Evolutionary conservation across 2,888 invertebrate species (phyloP).

Genomic region (Tetramorium bicarinatum): DNA sequence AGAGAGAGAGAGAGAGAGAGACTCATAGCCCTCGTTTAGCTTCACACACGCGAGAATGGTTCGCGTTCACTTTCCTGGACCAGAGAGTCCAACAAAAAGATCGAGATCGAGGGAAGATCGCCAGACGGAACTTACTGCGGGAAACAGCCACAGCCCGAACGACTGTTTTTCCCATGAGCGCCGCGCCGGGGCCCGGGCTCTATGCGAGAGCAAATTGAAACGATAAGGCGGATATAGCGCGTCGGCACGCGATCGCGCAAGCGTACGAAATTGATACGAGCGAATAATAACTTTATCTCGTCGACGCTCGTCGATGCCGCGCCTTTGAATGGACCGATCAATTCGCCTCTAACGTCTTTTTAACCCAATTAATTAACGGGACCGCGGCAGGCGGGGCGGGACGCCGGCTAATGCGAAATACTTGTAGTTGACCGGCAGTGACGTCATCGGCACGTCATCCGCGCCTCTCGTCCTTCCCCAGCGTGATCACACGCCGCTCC

Average conservation of each 20-base stretch:
- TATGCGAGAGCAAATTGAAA: slow-evolving; percentile 65
- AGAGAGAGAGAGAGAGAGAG: background rate
- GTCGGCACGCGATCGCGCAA: slow-evolving; percentile 74
- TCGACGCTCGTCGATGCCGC: slow-evolving; percentile 40
- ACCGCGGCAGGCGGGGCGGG: slow-evolving; percentile 29
- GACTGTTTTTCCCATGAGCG: slow-evolving; percentile 71
- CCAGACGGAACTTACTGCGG: slow-evolving; percentile 61
- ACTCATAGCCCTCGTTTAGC: slow-evolving; percentile 32
- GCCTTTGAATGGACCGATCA: slow-evolving; percentile 78
- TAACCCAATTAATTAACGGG: slow-evolving; percentile 85
- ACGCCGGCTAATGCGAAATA: slow-evolving; percentile 84
- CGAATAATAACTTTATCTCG: slow-evolving; percentile 80
- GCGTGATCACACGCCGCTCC: slow-evolving; percentile 66
- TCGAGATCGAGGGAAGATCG: slow-evolving; percentile 3
- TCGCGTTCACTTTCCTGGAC: slow-evolving; percentile 28
- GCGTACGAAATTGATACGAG: slow-evolving; percentile 73
- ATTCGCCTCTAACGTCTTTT: slow-evolving; percentile 84
- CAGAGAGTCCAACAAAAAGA: background rate
- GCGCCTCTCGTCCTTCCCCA: slow-evolving; percentile 61
- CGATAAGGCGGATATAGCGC: slow-evolving; percentile 69
- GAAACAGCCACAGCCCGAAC: slow-evolving; percentile 49
- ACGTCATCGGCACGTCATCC: slow-evolving; percentile 82
- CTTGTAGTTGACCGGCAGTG: slow-evolving; percentile 85
- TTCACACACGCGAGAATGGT: slow-evolving; percentile 42
- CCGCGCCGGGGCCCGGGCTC: slow-evolving; percentile 37